phyloP scores from a whole-genome alignment of 2,797 vertebrate genomes.

The Danio kyathit region DNA sequence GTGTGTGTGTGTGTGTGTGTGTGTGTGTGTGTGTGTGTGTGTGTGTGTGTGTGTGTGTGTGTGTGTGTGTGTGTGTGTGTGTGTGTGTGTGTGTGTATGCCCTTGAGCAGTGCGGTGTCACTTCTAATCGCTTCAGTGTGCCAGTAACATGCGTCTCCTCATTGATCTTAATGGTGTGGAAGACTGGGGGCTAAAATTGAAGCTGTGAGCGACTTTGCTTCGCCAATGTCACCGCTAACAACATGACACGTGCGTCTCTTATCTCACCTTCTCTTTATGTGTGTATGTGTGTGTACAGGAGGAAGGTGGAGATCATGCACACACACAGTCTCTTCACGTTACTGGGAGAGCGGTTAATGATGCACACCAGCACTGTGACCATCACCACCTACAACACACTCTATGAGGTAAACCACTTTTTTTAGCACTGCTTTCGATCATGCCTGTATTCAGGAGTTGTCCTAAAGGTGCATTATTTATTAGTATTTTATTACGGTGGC shows the following conservation, averaged over 20 bases:
- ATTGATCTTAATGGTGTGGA: slow-evolving; percentile 50
- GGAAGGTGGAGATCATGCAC: slow-evolving; percentile 99
- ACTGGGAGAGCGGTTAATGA: slow-evolving; percentile 96
- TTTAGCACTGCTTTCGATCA: background rate
- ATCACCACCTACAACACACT: slow-evolving; percentile 98
- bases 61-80: slow-evolving; percentile 32
- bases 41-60: slow-evolving; percentile 23
- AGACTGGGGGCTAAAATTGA: slow-evolving; percentile 33
- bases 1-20: slow-evolving; percentile 20
- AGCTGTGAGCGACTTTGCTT: slow-evolving; percentile 31
- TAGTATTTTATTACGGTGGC: background rate
- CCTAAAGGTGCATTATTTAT: background rate
- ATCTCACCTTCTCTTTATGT: slow-evolving; percentile 12
- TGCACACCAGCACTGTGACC: slow-evolving; percentile 97
- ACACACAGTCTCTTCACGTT: slow-evolving; percentile 98
- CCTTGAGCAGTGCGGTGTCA: slow-evolving; percentile 54
- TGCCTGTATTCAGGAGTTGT: background rate
- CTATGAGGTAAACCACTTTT: slow-evolving; percentile 88
- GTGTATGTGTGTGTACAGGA: slow-evolving; percentile 72
- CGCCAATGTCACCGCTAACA: background rate
- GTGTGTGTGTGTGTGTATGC: slow-evolving; percentile 20
- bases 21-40: slow-evolving; percentile 23
- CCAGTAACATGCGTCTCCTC: slow-evolving; percentile 32
- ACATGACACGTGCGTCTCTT: background rate
- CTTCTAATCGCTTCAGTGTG: slow-evolving; percentile 49